A percentile compares a stretch with the other conserved stretches of the same genome.
These are phyloP conservation scores for Lophura nycthemera DNA, from an alignment of 2,113 vertebrate genomes.

Conservation along the genomic window DNA sequence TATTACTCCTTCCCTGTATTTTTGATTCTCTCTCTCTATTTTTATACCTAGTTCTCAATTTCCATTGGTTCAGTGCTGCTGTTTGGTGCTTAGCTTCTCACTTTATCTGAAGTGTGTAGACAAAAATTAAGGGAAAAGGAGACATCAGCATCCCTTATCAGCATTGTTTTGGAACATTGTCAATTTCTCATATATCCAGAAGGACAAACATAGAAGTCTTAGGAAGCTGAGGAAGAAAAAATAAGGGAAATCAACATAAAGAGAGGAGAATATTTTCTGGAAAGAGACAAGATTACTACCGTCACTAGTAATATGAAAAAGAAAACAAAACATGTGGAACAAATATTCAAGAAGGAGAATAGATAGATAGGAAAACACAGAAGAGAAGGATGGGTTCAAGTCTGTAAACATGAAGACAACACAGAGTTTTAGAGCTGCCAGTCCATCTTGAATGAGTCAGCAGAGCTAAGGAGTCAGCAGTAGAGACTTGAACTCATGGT, in stretches of 20 bases:
- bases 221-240: fast-evolving
- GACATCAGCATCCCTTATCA: not conserved
- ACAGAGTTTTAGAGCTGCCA: not conserved
- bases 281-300: not conserved
- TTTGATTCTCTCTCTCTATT: constrained; percentile 16
- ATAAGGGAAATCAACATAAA: not conserved
- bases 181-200: not conserved
- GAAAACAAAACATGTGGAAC: not conserved
- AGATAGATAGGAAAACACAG: not conserved
- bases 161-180: not conserved
- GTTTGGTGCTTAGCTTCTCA: constrained; percentile 10
- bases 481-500: not conserved
- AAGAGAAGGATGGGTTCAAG: not conserved
- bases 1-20: constrained; percentile 46
- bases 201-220: not conserved
- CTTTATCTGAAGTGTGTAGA: not conserved
- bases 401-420: not conserved
- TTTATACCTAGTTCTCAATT: constrained; percentile 20
- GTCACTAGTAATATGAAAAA: not conserved
- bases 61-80: constrained; percentile 19
- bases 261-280: not conserved
- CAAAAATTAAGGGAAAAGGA: constrained; percentile 14
- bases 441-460: not conserved
- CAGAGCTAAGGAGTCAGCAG: not conserved
- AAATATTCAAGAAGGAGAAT: not conserved